A percentile compares a stretch with the other conserved stretches of the same genome.
Evolutionary conservation across 2,888 invertebrate genomes (phyloP).

Genomic region (Tenodera sinensis): DNA sequence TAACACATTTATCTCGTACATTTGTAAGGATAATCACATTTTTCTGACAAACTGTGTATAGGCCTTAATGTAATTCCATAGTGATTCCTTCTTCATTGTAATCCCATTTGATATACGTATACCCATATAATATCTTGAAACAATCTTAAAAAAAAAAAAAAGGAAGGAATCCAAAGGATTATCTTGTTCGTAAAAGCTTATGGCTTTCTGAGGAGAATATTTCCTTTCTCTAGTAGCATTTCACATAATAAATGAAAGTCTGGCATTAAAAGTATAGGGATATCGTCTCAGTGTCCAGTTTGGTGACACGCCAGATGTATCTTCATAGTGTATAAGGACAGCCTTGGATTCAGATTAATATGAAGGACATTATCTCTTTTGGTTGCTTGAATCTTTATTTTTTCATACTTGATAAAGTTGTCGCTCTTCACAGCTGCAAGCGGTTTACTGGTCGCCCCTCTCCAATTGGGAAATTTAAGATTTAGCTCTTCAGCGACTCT

Average conservation of each 20-base stretch:
- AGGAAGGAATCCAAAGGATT: neutral
- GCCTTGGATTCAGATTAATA: no score
- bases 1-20: neutral
- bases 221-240: neutral
- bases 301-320: neutral
- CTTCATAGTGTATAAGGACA: no score
- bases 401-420: no score
- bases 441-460: no score
- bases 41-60: neutral
- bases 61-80: neutral
- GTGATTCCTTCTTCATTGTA: neutral
- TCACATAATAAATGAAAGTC: neutral
- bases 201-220: neutral
- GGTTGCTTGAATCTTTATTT: no score
- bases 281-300: neutral
- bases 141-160: neutral
- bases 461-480: no score
- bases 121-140: neutral
- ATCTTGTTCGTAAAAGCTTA: neutral
- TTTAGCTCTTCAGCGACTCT: no score
- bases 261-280: neutral
- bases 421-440: no score
- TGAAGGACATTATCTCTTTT: no score
- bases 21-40: neutral
- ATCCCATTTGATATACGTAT: neutral